Evolutionary conservation across 2,888 invertebrate species (phyloP), one percentile per base, ranked within the genome.

Genomic region (Falcaria lacertinaria): DNA sequence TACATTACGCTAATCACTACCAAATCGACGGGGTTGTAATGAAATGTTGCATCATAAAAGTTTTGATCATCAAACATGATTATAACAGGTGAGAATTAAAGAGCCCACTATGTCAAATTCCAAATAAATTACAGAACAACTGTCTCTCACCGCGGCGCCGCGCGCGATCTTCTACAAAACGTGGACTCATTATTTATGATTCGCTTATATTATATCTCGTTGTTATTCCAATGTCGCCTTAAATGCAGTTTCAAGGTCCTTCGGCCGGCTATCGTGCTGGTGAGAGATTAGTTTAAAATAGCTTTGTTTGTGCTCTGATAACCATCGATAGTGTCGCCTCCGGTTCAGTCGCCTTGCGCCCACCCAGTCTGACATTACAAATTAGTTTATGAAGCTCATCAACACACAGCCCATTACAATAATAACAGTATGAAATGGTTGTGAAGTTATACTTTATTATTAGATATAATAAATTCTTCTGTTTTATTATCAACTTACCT

Each of bases 191-290:
- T 71, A 71, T 69, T 71, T 72, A 69, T 73, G 67, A 74, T 74
- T 72, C 68, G 53, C 60, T 64, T 66, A 56, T 64, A 22, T 22
- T 6, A 22, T 28, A 68, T 70, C 62, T 74, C 55, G 60, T 74
- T 78, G 64, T 74, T 76, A 77, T 81, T 78, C 72, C 69, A 72
- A 71, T 72, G 70, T 69, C 67, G 68, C 61, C 70, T 70, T 74
- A 72, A 76, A 77, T 76, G 72, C 72, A 75, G 63, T 76, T 73
- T 78, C 80, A 80, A 80, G 81, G 78, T 71, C 49, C 52, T 48
- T 47, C 57, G 57, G 56, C 32, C 52, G 56, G 52, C 51, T 64
- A 61, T 61, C 65, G 60, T 66, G 67, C 57, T 64, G 64, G 61
- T 64, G 61, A 66, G 69, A 69, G 59, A 74, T 72, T 63, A 66